Evolutionary conservation across 2,797 vertebrate genomes (phyloP).

Genomic region (Acridotheres tristis): DNA sequence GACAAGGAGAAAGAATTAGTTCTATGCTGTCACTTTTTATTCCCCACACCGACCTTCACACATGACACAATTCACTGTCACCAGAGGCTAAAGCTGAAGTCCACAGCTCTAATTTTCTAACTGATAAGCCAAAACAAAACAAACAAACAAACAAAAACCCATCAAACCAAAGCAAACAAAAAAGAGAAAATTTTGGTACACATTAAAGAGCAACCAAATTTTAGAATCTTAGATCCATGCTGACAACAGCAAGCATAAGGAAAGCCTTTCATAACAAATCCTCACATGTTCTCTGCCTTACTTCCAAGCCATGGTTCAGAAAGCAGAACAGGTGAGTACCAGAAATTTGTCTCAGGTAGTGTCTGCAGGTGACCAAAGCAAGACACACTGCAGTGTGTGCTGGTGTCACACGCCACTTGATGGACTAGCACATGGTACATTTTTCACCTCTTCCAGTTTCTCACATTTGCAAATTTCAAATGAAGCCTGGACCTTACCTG

Average conservation of each 20-base stretch:
- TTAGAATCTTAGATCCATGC: neutral
- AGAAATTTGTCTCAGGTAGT: neutral
- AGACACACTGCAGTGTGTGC: neutral
- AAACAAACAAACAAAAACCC: too few relatives aligned
- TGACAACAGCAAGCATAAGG: neutral
- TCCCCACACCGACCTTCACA: neutral
- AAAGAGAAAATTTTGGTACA: neutral
- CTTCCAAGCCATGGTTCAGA: neutral
- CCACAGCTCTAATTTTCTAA: neutral
- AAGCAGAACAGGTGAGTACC: neutral
- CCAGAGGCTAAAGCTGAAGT: neutral
- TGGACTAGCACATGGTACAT: fast-evolving
- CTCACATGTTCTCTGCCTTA: neutral
- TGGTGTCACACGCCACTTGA: neutral
- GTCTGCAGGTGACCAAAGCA: neutral
- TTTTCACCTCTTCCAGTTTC: neutral
- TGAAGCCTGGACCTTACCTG: neutral
- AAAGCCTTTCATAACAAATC: neutral
- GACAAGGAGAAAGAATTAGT: neutral
- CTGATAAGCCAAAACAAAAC: neutral
- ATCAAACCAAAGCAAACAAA: neutral
- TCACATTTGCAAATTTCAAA: neutral
- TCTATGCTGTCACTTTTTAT: neutral
- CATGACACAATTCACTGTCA: neutral
- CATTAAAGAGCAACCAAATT: neutral